Evolutionary conservation across 2,797 vertebrate genomes (phyloP).

Genomic region (Gorsachius magnificus): DNA sequence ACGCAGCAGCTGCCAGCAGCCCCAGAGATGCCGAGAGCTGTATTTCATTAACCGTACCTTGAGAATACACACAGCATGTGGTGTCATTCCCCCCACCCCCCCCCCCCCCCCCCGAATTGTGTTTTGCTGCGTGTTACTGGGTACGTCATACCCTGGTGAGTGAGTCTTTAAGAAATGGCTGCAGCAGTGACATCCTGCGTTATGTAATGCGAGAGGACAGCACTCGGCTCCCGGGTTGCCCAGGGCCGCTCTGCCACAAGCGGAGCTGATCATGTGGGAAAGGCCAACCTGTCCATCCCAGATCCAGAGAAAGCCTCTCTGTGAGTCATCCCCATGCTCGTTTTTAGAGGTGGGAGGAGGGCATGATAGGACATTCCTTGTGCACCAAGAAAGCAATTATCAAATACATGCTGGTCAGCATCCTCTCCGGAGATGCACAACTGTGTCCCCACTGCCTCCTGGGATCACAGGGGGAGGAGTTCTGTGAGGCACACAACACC

Average conservation of each 20-base stretch:
- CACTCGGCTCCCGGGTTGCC: neutral
- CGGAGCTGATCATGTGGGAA: neutral
- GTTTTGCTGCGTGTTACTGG: neutral
- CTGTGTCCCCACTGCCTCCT: neutral
- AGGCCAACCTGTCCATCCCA: neutral
- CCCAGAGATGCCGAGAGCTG: constrained; percentile 5
- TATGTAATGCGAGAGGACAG: neutral
- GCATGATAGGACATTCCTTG: neutral
- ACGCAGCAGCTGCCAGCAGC: constrained; percentile 24
- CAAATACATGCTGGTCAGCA: neutral
- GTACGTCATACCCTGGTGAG: neutral
- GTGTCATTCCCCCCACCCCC: too few species aligned
- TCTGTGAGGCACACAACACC: neutral
- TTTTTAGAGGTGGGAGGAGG: neutral
- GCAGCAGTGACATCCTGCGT: constrained; percentile 19
- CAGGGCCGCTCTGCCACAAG: neutral
- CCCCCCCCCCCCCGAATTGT: neutral
- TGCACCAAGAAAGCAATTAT: neutral
- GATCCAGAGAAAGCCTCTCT: neutral
- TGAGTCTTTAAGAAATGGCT: constrained; percentile 22
- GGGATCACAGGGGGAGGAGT: neutral
- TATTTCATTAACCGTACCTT: constrained; percentile 30
- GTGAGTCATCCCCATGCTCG: neutral
- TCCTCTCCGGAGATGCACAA: neutral
- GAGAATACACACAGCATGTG: neutral